A percentile compares a stretch with the other conserved stretches of the same genome.
Conservation (phyloP, 1,140 invertebrate species). For the Orchesella cincta region DNA sequence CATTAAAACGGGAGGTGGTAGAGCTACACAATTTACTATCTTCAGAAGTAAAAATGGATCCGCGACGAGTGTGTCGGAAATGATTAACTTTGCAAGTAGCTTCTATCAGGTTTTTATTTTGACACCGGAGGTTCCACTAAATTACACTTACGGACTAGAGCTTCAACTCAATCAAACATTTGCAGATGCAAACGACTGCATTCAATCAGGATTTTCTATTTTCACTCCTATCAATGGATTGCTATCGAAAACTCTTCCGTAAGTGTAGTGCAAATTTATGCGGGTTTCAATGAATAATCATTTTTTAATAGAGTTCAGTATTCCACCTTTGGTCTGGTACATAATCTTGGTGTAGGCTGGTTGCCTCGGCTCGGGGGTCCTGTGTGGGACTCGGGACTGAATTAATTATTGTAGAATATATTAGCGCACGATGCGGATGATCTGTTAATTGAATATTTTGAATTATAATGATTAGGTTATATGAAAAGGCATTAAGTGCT, state of each 20-base stretch:
- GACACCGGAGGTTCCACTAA: not conserved
- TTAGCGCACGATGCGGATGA: not conserved
- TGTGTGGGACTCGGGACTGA: no score
- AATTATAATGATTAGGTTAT: not conserved
- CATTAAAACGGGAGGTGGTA: not conserved
- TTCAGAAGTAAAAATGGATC: not conserved
- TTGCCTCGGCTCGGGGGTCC: no score
- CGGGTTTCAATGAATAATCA: not conserved
- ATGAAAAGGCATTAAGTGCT: no score
- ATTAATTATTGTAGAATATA: no score
- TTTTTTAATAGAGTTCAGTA: not conserved
- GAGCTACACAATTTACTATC: not conserved
- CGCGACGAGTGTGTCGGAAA: not conserved
- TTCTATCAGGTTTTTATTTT: slow-evolving; percentile 1
- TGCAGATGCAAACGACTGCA: not conserved
- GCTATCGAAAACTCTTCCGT: not conserved
- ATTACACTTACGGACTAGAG: not conserved
- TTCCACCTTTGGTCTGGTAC: no score
- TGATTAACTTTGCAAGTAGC: not conserved
- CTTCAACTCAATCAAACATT: not conserved
- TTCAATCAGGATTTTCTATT: not conserved
- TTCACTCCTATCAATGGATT: not conserved
- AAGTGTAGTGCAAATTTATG: not conserved
- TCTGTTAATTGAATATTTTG: not conserved
- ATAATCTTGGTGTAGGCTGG: no score